Evolutionary conservation across 2,888 invertebrate genomes (phyloP), one percentile per base, ranked within the genome.

Genomic region (Synanthedon myopaeformis): DNA sequence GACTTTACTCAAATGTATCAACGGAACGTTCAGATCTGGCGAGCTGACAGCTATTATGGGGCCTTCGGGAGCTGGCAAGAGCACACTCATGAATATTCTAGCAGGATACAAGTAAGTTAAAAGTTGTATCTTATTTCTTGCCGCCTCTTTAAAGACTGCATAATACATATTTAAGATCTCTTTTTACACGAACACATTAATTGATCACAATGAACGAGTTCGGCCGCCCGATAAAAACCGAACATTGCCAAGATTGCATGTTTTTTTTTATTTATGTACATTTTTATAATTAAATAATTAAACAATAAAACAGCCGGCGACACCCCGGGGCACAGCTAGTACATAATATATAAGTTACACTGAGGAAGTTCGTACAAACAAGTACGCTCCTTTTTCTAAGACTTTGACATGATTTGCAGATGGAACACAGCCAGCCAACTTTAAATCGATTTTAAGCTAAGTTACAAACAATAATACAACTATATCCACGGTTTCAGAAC

Each of bases 21-120:
- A 94, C 67, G 98, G 98, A 8, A 93, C 93, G 70, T 96, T 97
- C 76, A 90, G 91, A 63, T 95, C 94, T 58, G 96, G 97, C n/a
- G 95, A 97, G 72, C 88, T 98, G 63, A 96, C 96, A 0, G 97
- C 96, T 41, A 97, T 98, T 56, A 97, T 98, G 97, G 98, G 98
- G 41, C 97, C 98, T 41, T 97, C 97, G 0, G 91, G 91, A 1
- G 91, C 91, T 12, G 91, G 91, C 49, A 95, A 95, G 70, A 94
- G 92, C 70, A 95, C 95, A 0, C 90, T 95, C 11, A 95, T 95
- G 95, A 96, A 96, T 73, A 94, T 95, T 64, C 87, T 96, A 63
- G 95, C 95, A 51, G 95, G 95, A 59, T 95, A 95, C 89, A 94
- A 93, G 95, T 94, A 76, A 90, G 91, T 89, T 35, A 35, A 35